These are phyloP conservation scores for Pandion haliaetus DNA, from an alignment of 2,113 vertebrate species.

Conservation along the genomic window DNA sequence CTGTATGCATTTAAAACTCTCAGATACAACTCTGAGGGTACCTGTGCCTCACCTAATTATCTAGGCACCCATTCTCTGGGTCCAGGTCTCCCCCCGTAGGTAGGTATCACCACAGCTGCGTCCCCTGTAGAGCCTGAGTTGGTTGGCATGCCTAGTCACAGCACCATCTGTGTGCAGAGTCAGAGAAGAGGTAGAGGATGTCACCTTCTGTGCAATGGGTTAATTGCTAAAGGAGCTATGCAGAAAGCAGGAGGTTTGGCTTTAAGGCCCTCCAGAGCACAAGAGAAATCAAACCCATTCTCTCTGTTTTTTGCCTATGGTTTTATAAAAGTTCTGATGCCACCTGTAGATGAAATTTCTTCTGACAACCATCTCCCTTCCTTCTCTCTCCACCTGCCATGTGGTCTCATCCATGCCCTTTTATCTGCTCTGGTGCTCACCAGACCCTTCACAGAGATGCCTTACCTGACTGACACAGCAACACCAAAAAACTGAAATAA, in stretches of 20 bases:
- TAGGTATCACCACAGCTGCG: too few relatives aligned
- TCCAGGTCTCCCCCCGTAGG: not conserved
- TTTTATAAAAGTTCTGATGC: not conserved
- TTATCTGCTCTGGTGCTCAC: not conserved
- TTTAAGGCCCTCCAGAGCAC: not conserved
- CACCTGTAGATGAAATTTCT: not conserved
- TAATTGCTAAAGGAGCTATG: not conserved
- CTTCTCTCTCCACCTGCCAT: too few relatives aligned
- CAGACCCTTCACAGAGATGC: not conserved
- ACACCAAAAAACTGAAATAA: not conserved
- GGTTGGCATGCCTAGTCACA: not conserved
- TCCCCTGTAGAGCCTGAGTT: not conserved
- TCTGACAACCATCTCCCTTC: not conserved
- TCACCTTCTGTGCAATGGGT: not conserved
- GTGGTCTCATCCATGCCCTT: rapidly evolving
- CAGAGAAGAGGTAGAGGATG: not conserved
- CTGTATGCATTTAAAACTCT: not conserved
- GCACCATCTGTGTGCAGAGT: not conserved
- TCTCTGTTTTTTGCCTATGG: not conserved
- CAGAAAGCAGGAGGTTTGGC: not conserved
- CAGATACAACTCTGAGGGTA: not conserved
- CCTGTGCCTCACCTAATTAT: not conserved
- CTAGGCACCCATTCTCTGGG: not conserved
- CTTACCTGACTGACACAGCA: not conserved
- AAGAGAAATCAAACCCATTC: rapidly evolving